Conservation (phyloP, 2,797 vertebrate species). For the Rhabdomys pumilio region DNA sequence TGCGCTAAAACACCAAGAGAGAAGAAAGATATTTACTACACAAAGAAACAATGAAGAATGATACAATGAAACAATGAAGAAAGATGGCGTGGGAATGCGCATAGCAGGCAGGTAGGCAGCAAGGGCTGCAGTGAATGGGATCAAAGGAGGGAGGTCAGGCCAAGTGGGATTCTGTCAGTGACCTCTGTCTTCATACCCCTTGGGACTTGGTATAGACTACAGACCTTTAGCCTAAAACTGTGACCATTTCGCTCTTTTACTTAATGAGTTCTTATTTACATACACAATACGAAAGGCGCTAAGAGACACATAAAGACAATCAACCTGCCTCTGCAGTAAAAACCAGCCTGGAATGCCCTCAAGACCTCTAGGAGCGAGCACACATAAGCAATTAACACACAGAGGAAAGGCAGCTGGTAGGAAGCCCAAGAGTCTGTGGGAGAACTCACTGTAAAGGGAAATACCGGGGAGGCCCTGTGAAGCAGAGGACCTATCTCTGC, state of each 20-base stretch:
- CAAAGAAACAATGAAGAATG: not conserved
- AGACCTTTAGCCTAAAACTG: not conserved
- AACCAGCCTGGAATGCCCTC: conserved; percentile 5
- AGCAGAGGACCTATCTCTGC: not conserved
- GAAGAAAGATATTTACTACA: not conserved
- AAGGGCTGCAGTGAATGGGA: not conserved
- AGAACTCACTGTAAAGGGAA: not conserved
- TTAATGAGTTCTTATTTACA: not conserved
- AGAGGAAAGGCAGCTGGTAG: not conserved
- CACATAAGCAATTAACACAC: not conserved
- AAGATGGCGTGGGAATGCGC: not conserved
- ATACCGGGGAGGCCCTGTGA: not conserved
- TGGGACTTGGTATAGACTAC: not conserved
- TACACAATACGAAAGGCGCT: not conserved
- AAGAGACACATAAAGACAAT: conserved; percentile 12
- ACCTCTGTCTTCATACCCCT: not conserved
- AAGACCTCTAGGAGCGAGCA: not conserved
- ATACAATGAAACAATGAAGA: not conserved
- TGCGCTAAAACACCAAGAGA: not conserved
- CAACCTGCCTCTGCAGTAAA: not conserved
- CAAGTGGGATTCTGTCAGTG: not conserved
- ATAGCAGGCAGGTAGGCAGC: not conserved
- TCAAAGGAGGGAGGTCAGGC: not conserved
- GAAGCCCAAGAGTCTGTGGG: not conserved
- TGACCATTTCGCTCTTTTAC: not conserved